Evolutionary conservation across 2,797 vertebrate genomes (phyloP), one percentile per base, ranked within the genome.

Genomic region (Alfaro cultratus): DNA sequence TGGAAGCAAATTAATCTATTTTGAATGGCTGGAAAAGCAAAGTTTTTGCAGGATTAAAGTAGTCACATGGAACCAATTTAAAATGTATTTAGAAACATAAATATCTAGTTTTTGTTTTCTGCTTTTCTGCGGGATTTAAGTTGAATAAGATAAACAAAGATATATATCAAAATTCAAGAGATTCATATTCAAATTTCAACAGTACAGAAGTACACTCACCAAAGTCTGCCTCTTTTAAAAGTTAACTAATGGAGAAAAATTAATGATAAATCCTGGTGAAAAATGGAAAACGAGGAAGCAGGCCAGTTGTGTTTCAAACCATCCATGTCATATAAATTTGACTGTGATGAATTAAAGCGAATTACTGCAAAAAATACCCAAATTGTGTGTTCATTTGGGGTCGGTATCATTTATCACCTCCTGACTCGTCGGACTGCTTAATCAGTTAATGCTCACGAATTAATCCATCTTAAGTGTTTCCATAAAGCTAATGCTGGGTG

Each of bases 341-440:
- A 94, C 94, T 92, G 84, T 94, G 95, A 95, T 94, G 79, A 95
- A 95, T 95, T 91, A 90, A 92, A 89, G 77, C 88, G 89, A 93
- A 94, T 93, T 74, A 95, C 86, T 87, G 83, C 83, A 84, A 94
- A 71, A 92, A 92, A 6, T 23, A 8, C 23, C 3, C 91, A 94
- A 95, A 93, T 86, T 91, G 91, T 92, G 86, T 93, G 90, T 92
- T 93, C 88, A 86, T 92, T 91, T 85, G 81, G 80, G 85, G 88
- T 80, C 81, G 84, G 87, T 92, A 89, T 92, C 90, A 95, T 95
- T 93, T 93, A 94, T 95, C 93, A 95, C 92, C 91, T 88, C 76
- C 88, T 93, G 92, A 93, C 91, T 92, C 92, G 91, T 92, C 89
- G 87, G 90, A 83, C 91, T 90, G 90, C 83, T 88, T 87, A 93